Evolutionary conservation across 2,888 invertebrate species (phyloP).

Genomic region (Villa cingulata): DNA sequence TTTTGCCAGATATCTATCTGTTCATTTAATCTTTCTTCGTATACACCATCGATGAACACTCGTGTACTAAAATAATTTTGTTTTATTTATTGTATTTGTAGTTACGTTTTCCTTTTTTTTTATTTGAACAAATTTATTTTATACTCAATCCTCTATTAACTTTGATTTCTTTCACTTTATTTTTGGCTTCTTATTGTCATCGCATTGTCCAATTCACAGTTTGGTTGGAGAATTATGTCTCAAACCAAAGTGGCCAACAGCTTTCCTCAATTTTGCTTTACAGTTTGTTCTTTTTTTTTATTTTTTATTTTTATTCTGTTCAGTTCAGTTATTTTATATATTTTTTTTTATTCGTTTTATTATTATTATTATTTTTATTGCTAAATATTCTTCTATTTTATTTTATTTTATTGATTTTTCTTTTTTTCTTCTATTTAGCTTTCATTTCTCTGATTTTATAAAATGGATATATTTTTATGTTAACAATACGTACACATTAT

Average conservation of each 20-base stretch:
- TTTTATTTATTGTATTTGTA: background rate
- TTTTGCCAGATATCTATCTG: too few species aligned
- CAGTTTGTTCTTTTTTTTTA: background rate
- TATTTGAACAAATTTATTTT: too few species aligned
- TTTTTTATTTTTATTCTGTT: background rate
- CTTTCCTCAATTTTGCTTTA: background rate
- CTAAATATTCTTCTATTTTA: too few species aligned
- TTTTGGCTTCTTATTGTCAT: background rate
- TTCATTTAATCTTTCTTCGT: too few species aligned
- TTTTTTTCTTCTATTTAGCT: background rate
- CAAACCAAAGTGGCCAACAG: background rate
- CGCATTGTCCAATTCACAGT: background rate
- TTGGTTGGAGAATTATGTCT: background rate
- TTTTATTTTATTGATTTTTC: too few species aligned
- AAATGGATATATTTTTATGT: background rate
- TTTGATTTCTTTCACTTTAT: background rate
- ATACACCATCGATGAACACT: too few species aligned
- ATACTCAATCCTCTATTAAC: background rate
- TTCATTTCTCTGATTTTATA: background rate
- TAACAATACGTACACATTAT: too few species aligned
- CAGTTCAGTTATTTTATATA: too few species aligned
- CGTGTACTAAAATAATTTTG: too few species aligned
- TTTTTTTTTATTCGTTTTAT: too few species aligned
- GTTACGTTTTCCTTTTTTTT: background rate
- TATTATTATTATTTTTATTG: too few species aligned